Base-by-base conservation (phyloP, 2,113 vertebrate species). In the Mastomys coucha region DNA sequence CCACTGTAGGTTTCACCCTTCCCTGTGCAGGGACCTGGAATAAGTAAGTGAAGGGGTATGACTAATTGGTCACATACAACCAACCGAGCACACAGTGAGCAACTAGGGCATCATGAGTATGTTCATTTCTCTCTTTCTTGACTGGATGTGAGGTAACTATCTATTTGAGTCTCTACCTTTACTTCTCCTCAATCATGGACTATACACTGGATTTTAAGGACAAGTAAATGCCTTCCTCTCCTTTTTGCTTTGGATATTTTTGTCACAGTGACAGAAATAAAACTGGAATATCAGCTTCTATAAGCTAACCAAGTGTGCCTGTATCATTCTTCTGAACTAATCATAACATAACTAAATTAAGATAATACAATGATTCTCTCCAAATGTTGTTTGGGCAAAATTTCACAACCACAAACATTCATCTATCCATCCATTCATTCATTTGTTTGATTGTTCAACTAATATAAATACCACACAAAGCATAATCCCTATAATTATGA, bases 401-500 rank as follows among this genome's bases (percentile, higher is more conserved):
- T 86, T n/a, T 36, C 36, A 22, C 6, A 60, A n/a, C 7, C 69
- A 53, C 56, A 73, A 13, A 67, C 7, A 45, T 88, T 26, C 19
- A 33, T 0, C 10, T 24, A 24, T 7, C 76, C 45, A 45, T 45
- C 14, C 31, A 45, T 0, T 8, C 45, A 60, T 5, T 81, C 67
- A 67, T 70, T 31, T 13, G 67, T 69, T 67, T 31, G 65, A 31
- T 31, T 67, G 26, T 67, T 31, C 24, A 67, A 36, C 31, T 73
- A 73, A 80, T 84, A 70, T 85, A 93, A 89, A 97, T 2, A 13
- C 36, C 22, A 91, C 88, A 91, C 39, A 72, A 84, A 77, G 51
- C 36, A 26, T n/a, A 93, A 9, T 49, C 36, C 28, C 58, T 78
- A 86, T 67, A 12, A 17, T 85, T 67, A 65, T 78, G 3, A 70